Evolutionary conservation across 2,113 vertebrate genomes (phyloP).

Genomic region (Solea senegalensis): DNA sequence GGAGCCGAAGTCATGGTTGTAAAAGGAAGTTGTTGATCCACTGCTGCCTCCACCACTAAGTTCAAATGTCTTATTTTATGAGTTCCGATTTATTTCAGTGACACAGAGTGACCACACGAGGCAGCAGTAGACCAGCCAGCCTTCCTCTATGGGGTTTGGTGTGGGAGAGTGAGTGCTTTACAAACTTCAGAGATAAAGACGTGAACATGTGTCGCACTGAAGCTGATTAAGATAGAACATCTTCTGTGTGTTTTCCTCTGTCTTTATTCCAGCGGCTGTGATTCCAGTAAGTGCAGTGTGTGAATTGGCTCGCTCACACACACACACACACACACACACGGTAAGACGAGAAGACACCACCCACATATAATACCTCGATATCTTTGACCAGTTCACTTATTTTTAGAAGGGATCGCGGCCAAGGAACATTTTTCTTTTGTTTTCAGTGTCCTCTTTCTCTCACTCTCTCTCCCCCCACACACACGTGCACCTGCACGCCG

Average conservation of each 20-base stretch:
- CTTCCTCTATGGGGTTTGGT: too few relatives aligned
- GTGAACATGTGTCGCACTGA: too few relatives aligned
- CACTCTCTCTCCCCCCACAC: neutral
- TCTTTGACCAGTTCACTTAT: conserved; percentile 69
- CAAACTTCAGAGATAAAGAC: too few relatives aligned
- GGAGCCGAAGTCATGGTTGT: too few relatives aligned
- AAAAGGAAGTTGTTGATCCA: too few relatives aligned
- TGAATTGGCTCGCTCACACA: conserved; percentile 47
- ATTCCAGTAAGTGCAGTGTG: conserved; percentile 63
- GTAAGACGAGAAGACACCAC: conserved; percentile 29
- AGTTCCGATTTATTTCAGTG: too few relatives aligned
- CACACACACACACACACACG: conserved; percentile 2
- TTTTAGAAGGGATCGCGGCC: conserved; percentile 63
- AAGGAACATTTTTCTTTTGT: conserved; percentile 49
- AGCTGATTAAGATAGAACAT: neutral
- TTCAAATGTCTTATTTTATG: too few relatives aligned
- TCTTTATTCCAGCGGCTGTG: conserved; percentile 65
- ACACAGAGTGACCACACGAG: too few relatives aligned
- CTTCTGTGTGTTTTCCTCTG: conserved; percentile 24
- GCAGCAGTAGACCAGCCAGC: too few relatives aligned
- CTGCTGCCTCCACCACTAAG: too few relatives aligned
- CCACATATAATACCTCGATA: conserved; percentile 43
- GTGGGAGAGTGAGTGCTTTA: too few relatives aligned
- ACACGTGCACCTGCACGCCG: too few relatives aligned
- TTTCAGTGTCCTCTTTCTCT: conserved; percentile 30